Base-by-base conservation (phyloP, 2,888 invertebrate species). In the Plebejus anna region DNA sequence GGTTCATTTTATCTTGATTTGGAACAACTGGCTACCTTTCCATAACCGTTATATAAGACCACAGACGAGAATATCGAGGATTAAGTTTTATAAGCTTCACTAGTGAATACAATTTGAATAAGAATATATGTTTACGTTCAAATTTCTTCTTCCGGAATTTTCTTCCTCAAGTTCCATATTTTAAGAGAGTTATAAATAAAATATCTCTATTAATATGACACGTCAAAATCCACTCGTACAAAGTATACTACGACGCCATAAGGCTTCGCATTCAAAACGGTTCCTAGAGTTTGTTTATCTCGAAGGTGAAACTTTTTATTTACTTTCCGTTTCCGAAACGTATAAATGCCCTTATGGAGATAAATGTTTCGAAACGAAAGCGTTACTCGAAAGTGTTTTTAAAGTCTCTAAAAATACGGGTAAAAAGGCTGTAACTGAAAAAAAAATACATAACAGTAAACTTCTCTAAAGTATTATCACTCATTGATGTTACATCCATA, bases 281-380 rank as follows among this genome's bases (percentile, higher is more conserved):
- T 71, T 42, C 42, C 38, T n/a, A 7, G 42, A 66, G 71, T 42
- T 71, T 71, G 71, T 71, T 71, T 38, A 71, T 71, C 71, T n/a
- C 9, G 42, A 71, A 71, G 1, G 32, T 22, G 66, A 66, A 66
- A 66, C 66, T 66, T 66, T 66, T 66, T 66, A 66, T 66, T 66
- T 66, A 66, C 32, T 66, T 66, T 13, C 13, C 66, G 32, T 36
- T 66, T 36, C 32, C 32, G 13, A 32, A 66, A 66, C 4, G 66
- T 66, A 66, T 36, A 66, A 36, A 66, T 16, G 32, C 66, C 66
- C 66, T 36, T 32, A 36, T 66, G 61, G 28, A 28, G 42, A 72
- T 47, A 71, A 51, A 72, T 28, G 71, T 42, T 22, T 42, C 38
- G 22, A 72, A 72, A 73, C 22, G 13, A 73, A 51, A 51, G 32